Evolutionary conservation across 1,140 invertebrate species (phyloP).

Genomic region (Acromyrmex heyeri): DNA sequence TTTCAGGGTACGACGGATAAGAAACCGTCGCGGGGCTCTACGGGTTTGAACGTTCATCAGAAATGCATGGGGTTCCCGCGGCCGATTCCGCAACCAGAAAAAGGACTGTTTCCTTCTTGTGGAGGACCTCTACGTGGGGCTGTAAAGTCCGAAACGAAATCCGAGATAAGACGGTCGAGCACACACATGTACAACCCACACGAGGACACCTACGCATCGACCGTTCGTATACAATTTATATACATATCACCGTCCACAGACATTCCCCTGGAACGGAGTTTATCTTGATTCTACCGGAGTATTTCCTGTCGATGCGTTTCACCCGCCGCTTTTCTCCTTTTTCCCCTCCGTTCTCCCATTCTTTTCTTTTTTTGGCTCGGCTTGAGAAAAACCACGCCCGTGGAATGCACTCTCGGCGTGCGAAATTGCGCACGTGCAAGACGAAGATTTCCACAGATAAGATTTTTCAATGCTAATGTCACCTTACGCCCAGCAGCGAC

Average conservation of each 20-base stretch:
- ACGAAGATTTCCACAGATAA: slow-evolving; percentile 67
- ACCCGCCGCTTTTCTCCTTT: slow-evolving; percentile 63
- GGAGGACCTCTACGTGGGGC: slow-evolving; percentile 58
- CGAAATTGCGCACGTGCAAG: slow-evolving; percentile 80
- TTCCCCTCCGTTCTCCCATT: slow-evolving; percentile 4
- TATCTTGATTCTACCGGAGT: slow-evolving; percentile 73
- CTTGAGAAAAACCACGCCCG: slow-evolving; percentile 63
- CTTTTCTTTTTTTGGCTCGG: slow-evolving; percentile 33
- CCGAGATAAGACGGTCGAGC: slow-evolving; percentile 79
- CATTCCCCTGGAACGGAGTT: slow-evolving; percentile 55
- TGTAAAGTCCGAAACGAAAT: slow-evolving; percentile 81
- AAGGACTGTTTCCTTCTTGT: slow-evolving; percentile 75
- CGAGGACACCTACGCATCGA: slow-evolving; percentile 53
- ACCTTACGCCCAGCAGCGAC: slow-evolving; percentile 25
- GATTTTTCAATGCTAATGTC: slow-evolving; percentile 78
- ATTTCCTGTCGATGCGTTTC: slow-evolving; percentile 78
- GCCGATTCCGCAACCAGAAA: slow-evolving; percentile 67
- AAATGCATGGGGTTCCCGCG: slow-evolving; percentile 83
- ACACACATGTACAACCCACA: slow-evolving; percentile 41
- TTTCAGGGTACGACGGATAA: slow-evolving; percentile 62
- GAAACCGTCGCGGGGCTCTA: slow-evolving; percentile 43
- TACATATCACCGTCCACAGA: slow-evolving; percentile 57
- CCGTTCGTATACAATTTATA: slow-evolving; percentile 63
- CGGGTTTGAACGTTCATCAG: slow-evolving; percentile 80
- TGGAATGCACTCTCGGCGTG: slow-evolving; percentile 77